Evolutionary conservation across 1,140 invertebrate species (phyloP).

Genomic region (Eriosoma lanigerum): DNA sequence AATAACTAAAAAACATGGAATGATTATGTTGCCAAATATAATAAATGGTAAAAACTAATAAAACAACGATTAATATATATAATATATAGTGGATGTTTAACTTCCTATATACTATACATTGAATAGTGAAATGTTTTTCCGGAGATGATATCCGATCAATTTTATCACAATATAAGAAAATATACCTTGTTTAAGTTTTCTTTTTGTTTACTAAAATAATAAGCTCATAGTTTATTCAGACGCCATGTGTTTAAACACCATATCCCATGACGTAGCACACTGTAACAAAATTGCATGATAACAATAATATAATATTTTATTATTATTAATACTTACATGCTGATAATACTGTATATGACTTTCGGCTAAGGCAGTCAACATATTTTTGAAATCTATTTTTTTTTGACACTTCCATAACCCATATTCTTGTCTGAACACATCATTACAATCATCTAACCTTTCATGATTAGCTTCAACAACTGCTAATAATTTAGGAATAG

Average conservation of each 20-base stretch:
- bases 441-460: constrained; percentile 71
- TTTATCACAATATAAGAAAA: constrained; percentile 45
- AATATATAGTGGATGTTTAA: not conserved
- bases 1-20: constrained; percentile 41
- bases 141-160: not conserved
- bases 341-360: constrained; percentile 72
- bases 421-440: constrained; percentile 71
- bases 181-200: constrained; percentile 41
- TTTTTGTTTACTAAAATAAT: constrained; percentile 1
- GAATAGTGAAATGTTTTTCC: not conserved
- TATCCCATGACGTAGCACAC: constrained; percentile 45
- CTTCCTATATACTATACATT: not conserved
- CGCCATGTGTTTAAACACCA: constrained; percentile 29
- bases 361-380: constrained; percentile 68
- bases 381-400: constrained; percentile 67
- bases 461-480: constrained; percentile 65
- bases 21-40: constrained; percentile 38
- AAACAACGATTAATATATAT: constrained; percentile 15
- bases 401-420: constrained; percentile 73
- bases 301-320: not conserved
- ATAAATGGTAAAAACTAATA: constrained; percentile 10
- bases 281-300: not conserved
- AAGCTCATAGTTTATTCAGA: constrained; percentile 40
- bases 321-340: constrained; percentile 57
- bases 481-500: constrained; percentile 63